Evolutionary conservation across 1,140 invertebrate genomes (phyloP).

Genomic region (Drosophila melanica): DNA sequence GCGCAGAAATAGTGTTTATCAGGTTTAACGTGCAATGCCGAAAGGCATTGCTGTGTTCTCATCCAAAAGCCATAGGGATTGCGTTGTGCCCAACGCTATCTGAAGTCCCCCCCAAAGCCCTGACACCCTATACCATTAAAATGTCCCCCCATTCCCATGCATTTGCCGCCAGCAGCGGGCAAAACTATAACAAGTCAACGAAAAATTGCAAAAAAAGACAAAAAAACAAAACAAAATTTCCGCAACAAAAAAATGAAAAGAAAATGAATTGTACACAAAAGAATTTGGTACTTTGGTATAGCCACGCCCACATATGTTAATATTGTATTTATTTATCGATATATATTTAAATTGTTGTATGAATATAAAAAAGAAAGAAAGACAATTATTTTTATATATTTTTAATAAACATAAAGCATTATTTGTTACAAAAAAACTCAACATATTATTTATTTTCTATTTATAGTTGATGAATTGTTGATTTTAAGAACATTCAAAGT

Average conservation of each 20-base stretch:
- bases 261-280: slow-evolving; percentile 34
- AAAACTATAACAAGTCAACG: slow-evolving; percentile 73
- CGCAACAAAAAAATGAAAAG: slow-evolving; percentile 19
- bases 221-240: slow-evolving; percentile 33
- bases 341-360: slow-evolving; percentile 64
- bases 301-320: slow-evolving; percentile 59
- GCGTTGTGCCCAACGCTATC: slow-evolving; percentile 20
- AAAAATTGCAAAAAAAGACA: slow-evolving; percentile 53
- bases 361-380: slow-evolving; percentile 26
- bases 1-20: slow-evolving; percentile 15
- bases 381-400: slow-evolving; percentile 35
- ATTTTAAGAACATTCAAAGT: not conserved
- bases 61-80: slow-evolving; percentile 60
- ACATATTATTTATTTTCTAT: not conserved
- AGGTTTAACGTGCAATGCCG: slow-evolving; percentile 1
- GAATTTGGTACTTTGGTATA: slow-evolving; percentile 46
- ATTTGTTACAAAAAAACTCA: slow-evolving; percentile 64
- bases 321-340: slow-evolving; percentile 72
- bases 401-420: slow-evolving; percentile 65
- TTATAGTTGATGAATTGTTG: not conserved
- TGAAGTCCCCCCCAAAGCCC: slow-evolving; percentile 25
- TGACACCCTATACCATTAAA: slow-evolving; percentile 17
- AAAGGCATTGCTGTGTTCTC: slow-evolving; percentile 35
- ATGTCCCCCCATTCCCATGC: slow-evolving; percentile 57
- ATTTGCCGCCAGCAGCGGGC: slow-evolving; percentile 49